A percentile compares a stretch with the other conserved stretches of the same genome.
Evolutionary conservation across 2,113 vertebrate species (phyloP).

Genomic region (Rhinolophus sinicus): DNA sequence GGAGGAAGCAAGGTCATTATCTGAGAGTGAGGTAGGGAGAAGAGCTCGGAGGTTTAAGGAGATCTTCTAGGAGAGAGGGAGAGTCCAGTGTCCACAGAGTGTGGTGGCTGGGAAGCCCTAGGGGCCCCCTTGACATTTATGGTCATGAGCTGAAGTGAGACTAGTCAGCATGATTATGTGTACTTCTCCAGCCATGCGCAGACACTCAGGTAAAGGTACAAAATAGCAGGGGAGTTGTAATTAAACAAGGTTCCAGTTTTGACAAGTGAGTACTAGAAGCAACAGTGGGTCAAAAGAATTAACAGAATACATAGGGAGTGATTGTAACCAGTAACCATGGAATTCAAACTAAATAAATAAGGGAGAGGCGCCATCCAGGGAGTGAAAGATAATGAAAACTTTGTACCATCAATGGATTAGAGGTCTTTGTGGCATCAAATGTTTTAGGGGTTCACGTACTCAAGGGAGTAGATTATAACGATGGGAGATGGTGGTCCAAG

Average conservation of each 20-base stretch:
- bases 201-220: neutral
- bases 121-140: neutral
- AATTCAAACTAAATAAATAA: neutral
- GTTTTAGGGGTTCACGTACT: neutral
- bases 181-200: neutral
- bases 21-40: neutral
- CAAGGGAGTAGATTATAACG: neutral
- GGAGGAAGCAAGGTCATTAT: neutral
- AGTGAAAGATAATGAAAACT: neutral
- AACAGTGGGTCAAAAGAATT: neutral
- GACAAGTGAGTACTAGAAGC: neutral
- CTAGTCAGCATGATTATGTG: neutral
- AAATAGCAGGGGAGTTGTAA: neutral
- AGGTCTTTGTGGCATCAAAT: neutral
- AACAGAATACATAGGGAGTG: neutral
- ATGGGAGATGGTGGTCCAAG: neutral
- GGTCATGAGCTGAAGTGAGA: neutral
- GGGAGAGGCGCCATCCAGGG: neutral
- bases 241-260: neutral
- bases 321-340: neutral
- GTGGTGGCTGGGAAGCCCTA: neutral
- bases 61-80: neutral
- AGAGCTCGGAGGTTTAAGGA: neutral
- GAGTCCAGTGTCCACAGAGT: neutral
- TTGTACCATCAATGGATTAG: neutral